Evolutionary conservation across 2,113 vertebrate genomes (phyloP).

Genomic region (Psophia crepitans): DNA sequence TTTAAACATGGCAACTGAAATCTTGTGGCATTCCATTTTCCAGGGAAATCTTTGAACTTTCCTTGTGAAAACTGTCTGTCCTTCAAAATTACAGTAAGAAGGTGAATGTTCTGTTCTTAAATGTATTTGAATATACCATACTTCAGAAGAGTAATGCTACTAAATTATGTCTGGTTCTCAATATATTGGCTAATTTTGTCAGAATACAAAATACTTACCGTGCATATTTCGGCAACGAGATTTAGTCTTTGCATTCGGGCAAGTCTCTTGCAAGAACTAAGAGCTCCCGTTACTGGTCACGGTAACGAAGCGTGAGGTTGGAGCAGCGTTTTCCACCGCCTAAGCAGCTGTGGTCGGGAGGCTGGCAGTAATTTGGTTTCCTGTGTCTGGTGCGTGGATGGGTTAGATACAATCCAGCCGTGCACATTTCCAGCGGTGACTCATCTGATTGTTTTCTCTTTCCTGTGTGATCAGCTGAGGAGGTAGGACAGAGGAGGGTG

Average conservation of each 20-base stretch:
- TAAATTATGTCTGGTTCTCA: not conserved
- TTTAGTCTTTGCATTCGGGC: not conserved
- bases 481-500: not conserved
- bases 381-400: not conserved
- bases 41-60: not conserved
- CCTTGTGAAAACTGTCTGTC: not conserved
- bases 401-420: not conserved
- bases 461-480: not conserved
- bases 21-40: not conserved
- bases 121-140: accelerated
- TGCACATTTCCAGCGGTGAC: not conserved
- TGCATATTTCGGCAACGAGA: not conserved
- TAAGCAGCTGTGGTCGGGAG: not conserved
- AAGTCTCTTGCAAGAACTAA: not conserved
- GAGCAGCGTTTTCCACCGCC: accelerated
- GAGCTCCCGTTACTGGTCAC: accelerated
- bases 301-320: accelerated
- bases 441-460: not conserved
- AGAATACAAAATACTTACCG: not conserved
- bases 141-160: not conserved
- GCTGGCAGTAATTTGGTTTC: not conserved
- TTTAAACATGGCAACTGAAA: not conserved
- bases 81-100: not conserved
- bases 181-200: not conserved
- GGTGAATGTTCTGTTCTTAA: not conserved